Evolutionary conservation across 2,113 vertebrate genomes (phyloP), one percentile per base, ranked within the genome.

Genomic region (Rutilus rutilus): DNA sequence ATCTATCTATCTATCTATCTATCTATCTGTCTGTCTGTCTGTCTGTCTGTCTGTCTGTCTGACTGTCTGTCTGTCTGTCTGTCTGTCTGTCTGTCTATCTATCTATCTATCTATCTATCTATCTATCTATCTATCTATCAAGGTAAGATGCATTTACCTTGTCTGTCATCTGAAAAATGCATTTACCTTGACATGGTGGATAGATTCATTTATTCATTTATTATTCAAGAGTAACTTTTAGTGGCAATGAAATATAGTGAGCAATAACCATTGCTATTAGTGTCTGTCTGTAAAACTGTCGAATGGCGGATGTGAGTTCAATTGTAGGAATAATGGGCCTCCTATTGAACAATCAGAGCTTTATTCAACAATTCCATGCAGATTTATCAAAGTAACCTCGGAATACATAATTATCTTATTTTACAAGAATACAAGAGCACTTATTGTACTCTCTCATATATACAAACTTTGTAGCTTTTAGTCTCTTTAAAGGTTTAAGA

Each of bases 401-500:
- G 21, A 45, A 42, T 39, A 30, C 25, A 54, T 47, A 12, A 76
- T 69, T 36, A 36, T 33, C 17, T 36, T 36, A 2, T 67, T 67
- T 33, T 67, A 17, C 17, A 19, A 21, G 52, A 57, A 9, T 19
- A 33, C 4, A 67, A 33, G 7, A 36, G 30, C 4, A 64, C 19
- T 39, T 30, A 23, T 39, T 57, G 30, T 47, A 12, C 80, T 57
- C n/a, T n/a, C 54, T 33, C 86, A n/a, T 27, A 39, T 42, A 14
- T 15, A 67, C 15, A 54, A 54, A 65, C 30, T 23, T 33, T 45
- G 77, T 30, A 74, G 67, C 45, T 71, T 78, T 79, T 45, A 54
- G 52, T 21, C 52, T 54, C 17, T 54, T 84, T 86, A 52, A 57
- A 82, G 77, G 59, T 89, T 89, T 88, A 81, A 85, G 42, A 85